A percentile compares a stretch with the other conserved stretches of the same genome.
Evolutionary conservation across 2,113 vertebrate genomes (phyloP).

Genomic region (Larimichthys polyactis): DNA sequence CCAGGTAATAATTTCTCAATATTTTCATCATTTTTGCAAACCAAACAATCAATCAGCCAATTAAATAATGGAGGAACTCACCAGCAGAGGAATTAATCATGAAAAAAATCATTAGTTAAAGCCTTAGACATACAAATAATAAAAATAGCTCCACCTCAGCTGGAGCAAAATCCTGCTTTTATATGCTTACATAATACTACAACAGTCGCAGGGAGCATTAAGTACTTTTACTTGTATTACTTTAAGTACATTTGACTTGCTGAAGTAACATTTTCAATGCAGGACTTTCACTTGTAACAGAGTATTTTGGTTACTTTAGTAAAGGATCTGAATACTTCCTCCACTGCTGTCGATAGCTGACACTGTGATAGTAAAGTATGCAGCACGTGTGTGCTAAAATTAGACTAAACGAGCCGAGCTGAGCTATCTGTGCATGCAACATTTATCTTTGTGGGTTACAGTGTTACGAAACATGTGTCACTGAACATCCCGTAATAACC

Average conservation of each 20-base stretch:
- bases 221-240: background rate
- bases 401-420: background rate
- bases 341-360: background rate
- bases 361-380: background rate
- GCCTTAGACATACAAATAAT: no score
- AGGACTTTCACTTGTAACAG: background rate
- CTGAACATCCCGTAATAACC: conserved; percentile 5
- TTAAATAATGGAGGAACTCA: background rate
- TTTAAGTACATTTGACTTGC: no score
- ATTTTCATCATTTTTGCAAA: background rate
- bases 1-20: no score
- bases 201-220: background rate
- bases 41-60: background rate
- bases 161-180: background rate
- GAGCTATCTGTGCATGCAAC: background rate
- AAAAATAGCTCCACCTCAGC: no score
- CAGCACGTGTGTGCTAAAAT: background rate
- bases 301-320: background rate
- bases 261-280: no score
- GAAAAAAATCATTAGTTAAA: background rate
- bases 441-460: background rate
- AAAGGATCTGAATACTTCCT: background rate
- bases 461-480: background rate
- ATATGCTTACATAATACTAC: background rate
- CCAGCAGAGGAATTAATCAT: background rate